phyloP scores from a whole-genome alignment of 2,113 vertebrate species.

The Mirza zaza region DNA sequence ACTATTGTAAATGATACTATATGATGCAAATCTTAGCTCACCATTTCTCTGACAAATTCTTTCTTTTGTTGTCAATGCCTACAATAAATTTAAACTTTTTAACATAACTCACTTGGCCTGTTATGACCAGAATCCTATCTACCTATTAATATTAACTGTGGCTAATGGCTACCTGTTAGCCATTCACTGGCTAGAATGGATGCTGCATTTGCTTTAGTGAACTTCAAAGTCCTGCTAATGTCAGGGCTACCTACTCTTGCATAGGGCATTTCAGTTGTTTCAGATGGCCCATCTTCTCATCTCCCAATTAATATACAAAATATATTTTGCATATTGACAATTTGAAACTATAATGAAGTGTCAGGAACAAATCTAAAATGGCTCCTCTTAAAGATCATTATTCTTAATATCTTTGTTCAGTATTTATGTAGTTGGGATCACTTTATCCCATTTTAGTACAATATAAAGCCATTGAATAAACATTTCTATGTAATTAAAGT shows the following conservation, averaged over 20 bases:
- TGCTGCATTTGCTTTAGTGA: neutral
- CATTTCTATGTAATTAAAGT: conserved; percentile 9
- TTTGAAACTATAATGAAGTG: neutral
- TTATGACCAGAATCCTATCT: neutral
- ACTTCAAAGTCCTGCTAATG: neutral
- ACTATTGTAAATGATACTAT: neutral
- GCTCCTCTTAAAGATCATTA: neutral
- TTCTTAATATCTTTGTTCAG: neutral
- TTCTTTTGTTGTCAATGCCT: neutral
- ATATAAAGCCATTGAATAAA: neutral
- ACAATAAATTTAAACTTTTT: neutral
- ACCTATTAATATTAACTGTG: neutral
- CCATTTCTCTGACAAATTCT: neutral
- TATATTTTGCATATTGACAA: neutral
- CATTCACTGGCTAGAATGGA: neutral
- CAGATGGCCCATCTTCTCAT: neutral
- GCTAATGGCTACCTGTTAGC: neutral
- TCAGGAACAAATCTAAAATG: neutral
- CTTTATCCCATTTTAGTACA: neutral
- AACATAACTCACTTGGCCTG: neutral
- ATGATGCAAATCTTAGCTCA: neutral
- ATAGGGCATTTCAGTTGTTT: neutral
- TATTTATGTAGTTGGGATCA: neutral
- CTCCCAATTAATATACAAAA: neutral
- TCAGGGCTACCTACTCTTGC: neutral